Percentiles rank a stretch among this genome's conserved stretches.
These are phyloP conservation scores for Cataglyphis albicans DNA, from an alignment of 2,888 invertebrate genomes.

Conservation along the genomic window DNA sequence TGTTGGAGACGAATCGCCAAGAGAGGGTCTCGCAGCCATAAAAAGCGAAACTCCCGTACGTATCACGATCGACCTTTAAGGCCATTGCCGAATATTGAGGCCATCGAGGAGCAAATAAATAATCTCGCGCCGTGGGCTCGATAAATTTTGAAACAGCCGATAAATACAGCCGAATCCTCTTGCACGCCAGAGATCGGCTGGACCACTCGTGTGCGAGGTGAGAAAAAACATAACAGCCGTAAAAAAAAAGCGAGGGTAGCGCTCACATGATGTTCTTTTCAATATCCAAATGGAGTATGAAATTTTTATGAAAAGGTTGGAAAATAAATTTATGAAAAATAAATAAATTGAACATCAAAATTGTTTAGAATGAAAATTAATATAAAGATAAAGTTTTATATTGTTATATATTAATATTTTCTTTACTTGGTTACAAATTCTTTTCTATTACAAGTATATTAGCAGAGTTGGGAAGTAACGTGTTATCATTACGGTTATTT, in stretches of 20 bases:
- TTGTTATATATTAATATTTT: background rate
- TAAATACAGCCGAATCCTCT: background rate
- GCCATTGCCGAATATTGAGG: conserved; percentile 34
- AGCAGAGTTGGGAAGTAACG: background rate
- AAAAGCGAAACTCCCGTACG: background rate
- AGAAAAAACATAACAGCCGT: background rate
- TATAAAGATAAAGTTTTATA: background rate
- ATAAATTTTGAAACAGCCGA: conserved; percentile 40
- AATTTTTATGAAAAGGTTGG: background rate
- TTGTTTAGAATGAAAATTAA: background rate
- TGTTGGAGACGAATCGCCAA: background rate
- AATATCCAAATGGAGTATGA: background rate
- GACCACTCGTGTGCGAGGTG: no score
- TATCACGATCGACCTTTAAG: conserved; percentile 31
- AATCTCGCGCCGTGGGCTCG: conserved; percentile 2
- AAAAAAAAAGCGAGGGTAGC: background rate
- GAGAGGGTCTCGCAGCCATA: background rate
- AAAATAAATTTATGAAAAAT: background rate
- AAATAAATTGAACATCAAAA: conserved; percentile 1
- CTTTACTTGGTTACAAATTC: background rate
- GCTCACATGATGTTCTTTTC: background rate
- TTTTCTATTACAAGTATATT: background rate
- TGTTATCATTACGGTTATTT: no score
- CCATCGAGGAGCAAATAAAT: conserved; percentile 25
- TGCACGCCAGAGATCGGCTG: background rate